Percentiles rank a stretch among this genome's conserved stretches.
phyloP scores from a whole-genome alignment of 2,888 invertebrate genomes.

The Drosophila quasianomalipes region DNA sequence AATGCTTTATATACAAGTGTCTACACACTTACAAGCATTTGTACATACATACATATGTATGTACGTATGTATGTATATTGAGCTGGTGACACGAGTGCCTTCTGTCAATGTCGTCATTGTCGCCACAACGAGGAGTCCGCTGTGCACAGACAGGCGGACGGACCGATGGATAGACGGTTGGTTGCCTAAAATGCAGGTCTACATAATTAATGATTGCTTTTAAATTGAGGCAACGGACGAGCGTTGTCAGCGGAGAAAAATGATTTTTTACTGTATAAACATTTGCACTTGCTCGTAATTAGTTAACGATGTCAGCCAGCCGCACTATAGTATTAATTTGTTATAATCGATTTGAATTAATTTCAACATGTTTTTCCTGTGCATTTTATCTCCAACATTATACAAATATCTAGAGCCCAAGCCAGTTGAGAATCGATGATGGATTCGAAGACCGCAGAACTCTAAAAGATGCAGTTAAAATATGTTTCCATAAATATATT shows the following conservation, averaged over 20 bases:
- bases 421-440: background rate
- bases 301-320: slow-evolving; percentile 61
- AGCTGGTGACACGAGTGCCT: slow-evolving; percentile 39
- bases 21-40: slow-evolving; percentile 2
- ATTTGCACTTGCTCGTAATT: slow-evolving; percentile 79
- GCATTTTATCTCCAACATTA: slow-evolving; percentile 8
- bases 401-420: background rate
- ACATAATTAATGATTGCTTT: slow-evolving; percentile 84
- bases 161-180: background rate
- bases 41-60: slow-evolving; percentile 1
- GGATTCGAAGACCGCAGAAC: background rate
- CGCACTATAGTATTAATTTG: slow-evolving; percentile 70
- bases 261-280: slow-evolving; percentile 65
- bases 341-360: slow-evolving; percentile 79
- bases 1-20: slow-evolving; percentile 14
- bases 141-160: background rate
- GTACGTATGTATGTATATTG: background rate
- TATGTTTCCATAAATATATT: background rate
- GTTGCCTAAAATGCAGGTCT: slow-evolving; percentile 62
- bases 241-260: slow-evolving; percentile 61
- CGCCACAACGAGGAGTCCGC: slow-evolving; percentile 24
- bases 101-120: slow-evolving; percentile 53
- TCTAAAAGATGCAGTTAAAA: background rate
- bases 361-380: slow-evolving; percentile 56
- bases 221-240: slow-evolving; percentile 79